Conservation (phyloP, 2,888 invertebrate genomes). For the Acheta domesticus region DNA sequence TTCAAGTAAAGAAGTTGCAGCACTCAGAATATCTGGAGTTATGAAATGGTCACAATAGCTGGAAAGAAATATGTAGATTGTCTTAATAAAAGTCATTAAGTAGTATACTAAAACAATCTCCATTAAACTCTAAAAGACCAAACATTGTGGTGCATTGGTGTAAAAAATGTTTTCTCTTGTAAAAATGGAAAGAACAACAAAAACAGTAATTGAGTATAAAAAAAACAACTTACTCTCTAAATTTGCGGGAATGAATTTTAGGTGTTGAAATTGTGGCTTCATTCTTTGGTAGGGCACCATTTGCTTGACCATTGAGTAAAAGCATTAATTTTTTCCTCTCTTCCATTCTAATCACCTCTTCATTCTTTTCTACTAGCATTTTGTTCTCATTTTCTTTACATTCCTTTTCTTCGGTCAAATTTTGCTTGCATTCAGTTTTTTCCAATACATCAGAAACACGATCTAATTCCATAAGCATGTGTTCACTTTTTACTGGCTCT, state of each 20-base stretch:
- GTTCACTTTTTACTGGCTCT: too few species aligned
- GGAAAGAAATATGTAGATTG: slow-evolving; percentile 45
- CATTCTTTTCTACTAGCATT: too few species aligned
- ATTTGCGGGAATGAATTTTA: slow-evolving; percentile 28
- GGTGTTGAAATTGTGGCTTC: not conserved
- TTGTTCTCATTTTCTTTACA: too few species aligned
- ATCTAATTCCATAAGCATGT: too few species aligned
- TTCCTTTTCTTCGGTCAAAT: too few species aligned
- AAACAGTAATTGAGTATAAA: not conserved
- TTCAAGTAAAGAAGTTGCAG: slow-evolving; percentile 51
- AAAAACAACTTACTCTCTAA: slow-evolving; percentile 29
- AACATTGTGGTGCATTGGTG: too few species aligned
- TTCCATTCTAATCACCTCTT: not conserved
- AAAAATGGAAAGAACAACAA: not conserved
- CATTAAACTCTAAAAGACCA: not conserved
- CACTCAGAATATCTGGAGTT: slow-evolving; percentile 53
- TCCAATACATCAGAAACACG: too few species aligned
- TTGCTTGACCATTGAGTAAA: too few species aligned
- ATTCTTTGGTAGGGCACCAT: too few species aligned
- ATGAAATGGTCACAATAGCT: slow-evolving; percentile 60
- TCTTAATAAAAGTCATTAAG: slow-evolving; percentile 54
- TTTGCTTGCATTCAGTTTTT: too few species aligned
- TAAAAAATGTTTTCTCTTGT: not conserved
- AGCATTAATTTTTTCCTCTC: not conserved
- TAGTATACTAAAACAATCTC: not conserved